Percentiles rank a stretch among this genome's conserved stretches.
phyloP scores from a whole-genome alignment of 1,140 invertebrate genomes.

The Heterodera schachtii region DNA sequence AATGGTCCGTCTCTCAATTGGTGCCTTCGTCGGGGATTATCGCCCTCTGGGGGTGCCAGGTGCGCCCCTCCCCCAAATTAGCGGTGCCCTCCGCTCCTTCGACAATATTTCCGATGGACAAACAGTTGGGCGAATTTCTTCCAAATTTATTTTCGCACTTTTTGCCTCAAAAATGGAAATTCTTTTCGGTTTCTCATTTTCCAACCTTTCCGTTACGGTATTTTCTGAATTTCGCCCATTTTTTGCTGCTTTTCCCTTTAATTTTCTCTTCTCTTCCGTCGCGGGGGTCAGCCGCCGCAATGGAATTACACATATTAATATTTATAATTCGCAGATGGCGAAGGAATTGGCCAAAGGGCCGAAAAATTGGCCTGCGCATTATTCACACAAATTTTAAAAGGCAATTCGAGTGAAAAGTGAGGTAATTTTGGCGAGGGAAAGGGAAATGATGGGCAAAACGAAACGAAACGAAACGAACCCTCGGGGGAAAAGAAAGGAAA shows the following conservation, averaged over 20 bases:
- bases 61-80: too few species aligned
- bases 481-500: too few species aligned
- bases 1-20: too few species aligned
- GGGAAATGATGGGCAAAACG: neutral
- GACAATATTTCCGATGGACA: too few species aligned
- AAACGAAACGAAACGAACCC: too few species aligned
- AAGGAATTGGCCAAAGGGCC: neutral
- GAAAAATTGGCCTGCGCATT: neutral
- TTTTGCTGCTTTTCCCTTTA: constrained; percentile 11
- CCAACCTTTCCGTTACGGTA: constrained; percentile 2
- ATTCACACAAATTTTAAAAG: neutral
- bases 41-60: too few species aligned
- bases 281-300: neutral
- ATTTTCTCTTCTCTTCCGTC: neutral
- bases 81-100: too few species aligned
- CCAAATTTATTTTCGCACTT: neutral
- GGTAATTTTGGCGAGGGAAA: neutral
- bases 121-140: too few species aligned
- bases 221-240: neutral
- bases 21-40: too few species aligned
- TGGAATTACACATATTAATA: neutral
- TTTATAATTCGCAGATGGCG: constrained; percentile 2
- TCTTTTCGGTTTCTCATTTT: neutral
- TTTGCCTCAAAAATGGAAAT: constrained; percentile 7
- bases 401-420: neutral